Base-by-base conservation (phyloP, 1,140 invertebrate species). In the Bombus affinis region DNA sequence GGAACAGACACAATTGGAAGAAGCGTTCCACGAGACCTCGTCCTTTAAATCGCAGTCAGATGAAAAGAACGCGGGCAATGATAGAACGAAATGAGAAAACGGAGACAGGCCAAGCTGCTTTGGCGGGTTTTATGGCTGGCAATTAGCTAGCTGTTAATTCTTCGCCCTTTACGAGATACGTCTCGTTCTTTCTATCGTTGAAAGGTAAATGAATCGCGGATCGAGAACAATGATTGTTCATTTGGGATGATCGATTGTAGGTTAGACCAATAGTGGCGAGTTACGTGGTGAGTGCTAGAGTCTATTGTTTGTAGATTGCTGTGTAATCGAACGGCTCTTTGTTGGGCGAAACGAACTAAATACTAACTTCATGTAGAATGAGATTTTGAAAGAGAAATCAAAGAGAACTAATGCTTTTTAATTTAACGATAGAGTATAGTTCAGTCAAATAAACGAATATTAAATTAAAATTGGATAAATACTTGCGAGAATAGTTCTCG, bases 71-170 rank as follows among this genome's bases (percentile, higher is more conserved):
- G 22, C 72, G 32, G 39, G 15, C 32, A 47, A 74, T 74, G 72
- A 74, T 47, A 44, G 35, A 59, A 76, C 53, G 47, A 37, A 59
- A 37, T 39, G 42, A 73, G 39, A 42, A 73, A 32, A 42, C 8
- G 37, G 32, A 39, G 32, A 44, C 37, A 42, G 57, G 6, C 15
- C 32, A 66, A 78, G 81, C 72, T 66, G 71, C 39, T 77, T 68
- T 79, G 68, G 62, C 65, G 62, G 75, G 53, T 84, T 90, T 88
- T 85, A 65, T 62, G 78, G 53, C 37, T 62, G 68, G 86, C 88
- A 90, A 90, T 90, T 90, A 90, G 81, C 53, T 70, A 74, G 77
- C 80, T 83, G 72, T 84, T 90, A 84, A 83, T 88, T 80, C 88
- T 68, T 59, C 47, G 78, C 68, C 68, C 44, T 89, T 83, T 53